Evolutionary conservation across 2,797 vertebrate genomes (phyloP).

Genomic region (Bryconaethiops microstoma): DNA sequence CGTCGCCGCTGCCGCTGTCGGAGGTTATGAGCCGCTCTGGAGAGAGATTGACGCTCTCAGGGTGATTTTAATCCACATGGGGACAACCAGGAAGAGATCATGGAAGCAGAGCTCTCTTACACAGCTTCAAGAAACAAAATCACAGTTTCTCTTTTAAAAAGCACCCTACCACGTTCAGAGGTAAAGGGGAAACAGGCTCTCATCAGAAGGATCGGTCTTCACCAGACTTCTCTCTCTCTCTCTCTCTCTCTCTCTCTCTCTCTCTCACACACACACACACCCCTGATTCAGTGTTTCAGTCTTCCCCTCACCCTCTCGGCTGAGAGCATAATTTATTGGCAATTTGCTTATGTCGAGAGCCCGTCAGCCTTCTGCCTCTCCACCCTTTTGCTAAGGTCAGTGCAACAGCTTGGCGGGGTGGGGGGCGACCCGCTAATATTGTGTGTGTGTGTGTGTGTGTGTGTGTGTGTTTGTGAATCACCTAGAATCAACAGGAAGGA

Average conservation of each 20-base stretch:
- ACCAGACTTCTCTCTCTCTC: neutral
- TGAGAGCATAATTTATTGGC: conserved; percentile 61
- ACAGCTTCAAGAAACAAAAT: conserved; percentile 18
- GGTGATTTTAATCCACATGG: conserved; percentile 51
- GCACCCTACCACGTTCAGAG: conserved; percentile 14
- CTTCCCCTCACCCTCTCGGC: conserved; percentile 50
- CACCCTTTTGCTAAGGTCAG: conserved; percentile 49
- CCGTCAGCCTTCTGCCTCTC: conserved; percentile 48
- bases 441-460: neutral
- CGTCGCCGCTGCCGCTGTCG: conserved; percentile 46
- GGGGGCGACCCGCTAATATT: neutral
- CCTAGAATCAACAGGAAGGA: neutral
- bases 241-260: neutral
- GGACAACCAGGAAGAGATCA: neutral
- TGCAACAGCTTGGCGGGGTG: conserved; percentile 36
- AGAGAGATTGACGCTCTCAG: conserved; percentile 41
- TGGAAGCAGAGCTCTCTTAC: neutral
- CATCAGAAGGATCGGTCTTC: conserved; percentile 29
- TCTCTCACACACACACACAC: neutral
- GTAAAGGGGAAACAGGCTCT: conserved; percentile 21
- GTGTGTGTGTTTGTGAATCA: neutral
- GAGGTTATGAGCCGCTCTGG: conserved; percentile 47
- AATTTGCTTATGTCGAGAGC: conserved; percentile 59
- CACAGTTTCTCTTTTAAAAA: conserved; percentile 24
- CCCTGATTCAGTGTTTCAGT: conserved; percentile 19